phyloP scores from a whole-genome alignment of 2,797 vertebrate species.

The Propithecus perrieri region DNA sequence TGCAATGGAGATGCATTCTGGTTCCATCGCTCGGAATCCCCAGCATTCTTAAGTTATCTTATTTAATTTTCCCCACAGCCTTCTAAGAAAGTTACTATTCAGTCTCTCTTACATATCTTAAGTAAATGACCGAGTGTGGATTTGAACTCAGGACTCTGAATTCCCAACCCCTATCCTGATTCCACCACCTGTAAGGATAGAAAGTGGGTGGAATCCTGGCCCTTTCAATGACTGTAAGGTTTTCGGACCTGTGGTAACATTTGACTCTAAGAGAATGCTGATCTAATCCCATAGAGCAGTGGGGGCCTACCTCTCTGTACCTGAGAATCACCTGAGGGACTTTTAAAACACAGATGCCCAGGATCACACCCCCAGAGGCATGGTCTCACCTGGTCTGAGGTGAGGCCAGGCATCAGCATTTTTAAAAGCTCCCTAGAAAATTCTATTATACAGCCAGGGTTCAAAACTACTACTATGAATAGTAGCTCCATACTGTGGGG shows the following conservation, averaged over 20 bases:
- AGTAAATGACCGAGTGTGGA: background rate
- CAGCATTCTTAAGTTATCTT: background rate
- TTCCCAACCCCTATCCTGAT: background rate
- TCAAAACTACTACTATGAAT: background rate
- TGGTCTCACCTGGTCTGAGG: background rate
- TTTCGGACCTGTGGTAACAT: background rate
- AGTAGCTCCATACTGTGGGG: background rate
- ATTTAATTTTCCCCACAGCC: background rate
- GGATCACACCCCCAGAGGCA: background rate
- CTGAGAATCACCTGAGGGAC: background rate
- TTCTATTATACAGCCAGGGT: background rate
- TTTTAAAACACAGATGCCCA: background rate
- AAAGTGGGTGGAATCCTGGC: background rate
- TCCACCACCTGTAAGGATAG: background rate
- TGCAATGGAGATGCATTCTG: background rate
- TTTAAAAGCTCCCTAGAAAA: background rate
- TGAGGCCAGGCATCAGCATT: background rate
- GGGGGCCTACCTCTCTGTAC: fast-evolving
- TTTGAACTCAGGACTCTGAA: slow-evolving; percentile 9
- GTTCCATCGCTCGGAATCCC: background rate
- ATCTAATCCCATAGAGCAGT: background rate
- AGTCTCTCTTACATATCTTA: background rate
- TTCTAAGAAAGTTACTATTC: background rate
- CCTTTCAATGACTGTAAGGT: background rate
- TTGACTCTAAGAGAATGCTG: background rate